These are phyloP conservation scores for Gambusia affinis DNA, from an alignment of 2,113 vertebrate species.

Conservation along the genomic window DNA sequence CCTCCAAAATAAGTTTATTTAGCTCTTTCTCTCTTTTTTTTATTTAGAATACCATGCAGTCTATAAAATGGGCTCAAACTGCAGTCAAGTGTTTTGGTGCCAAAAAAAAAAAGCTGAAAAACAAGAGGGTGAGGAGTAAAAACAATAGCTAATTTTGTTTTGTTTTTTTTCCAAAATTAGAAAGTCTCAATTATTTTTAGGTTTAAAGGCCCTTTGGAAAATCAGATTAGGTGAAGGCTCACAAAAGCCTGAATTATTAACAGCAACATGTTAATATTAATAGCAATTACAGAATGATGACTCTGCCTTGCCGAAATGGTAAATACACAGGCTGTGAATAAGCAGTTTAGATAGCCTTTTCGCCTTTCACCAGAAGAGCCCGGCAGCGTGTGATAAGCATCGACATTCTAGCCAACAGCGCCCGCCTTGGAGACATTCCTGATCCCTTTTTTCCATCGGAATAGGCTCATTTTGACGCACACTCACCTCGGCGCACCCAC, in stretches of 20 bases:
- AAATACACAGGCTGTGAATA: conserved; percentile 67
- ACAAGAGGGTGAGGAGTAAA: conserved; percentile 22
- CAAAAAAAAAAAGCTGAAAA: background rate
- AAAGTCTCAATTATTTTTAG: conserved; percentile 14
- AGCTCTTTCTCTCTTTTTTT: background rate
- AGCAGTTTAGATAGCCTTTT: conserved; percentile 70
- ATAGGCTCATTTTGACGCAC: conserved; percentile 74
- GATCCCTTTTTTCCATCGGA: conserved; percentile 77
- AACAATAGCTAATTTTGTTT: background rate
- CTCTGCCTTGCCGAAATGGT: conserved; percentile 47
- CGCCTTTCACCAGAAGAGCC: conserved; percentile 69
- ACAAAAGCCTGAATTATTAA: conserved; percentile 48
- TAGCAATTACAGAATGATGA: conserved; percentile 62
- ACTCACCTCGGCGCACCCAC: conserved; percentile 36
- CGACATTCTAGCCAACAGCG: conserved; percentile 77
- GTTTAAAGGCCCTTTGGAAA: conserved; percentile 15
- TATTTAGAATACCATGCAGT: background rate
- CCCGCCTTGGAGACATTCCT: conserved; percentile 74
- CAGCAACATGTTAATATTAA: conserved; percentile 53
- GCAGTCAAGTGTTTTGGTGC: background rate
- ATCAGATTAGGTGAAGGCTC: conserved; percentile 22
- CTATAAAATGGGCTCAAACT: conserved; percentile 1
- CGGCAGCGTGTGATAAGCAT: conserved; percentile 72
- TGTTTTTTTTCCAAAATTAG: conserved; percentile 5
- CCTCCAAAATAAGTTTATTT: background rate